phyloP scores from a whole-genome alignment of 2,113 vertebrate genomes.

The Callipepla squamata region DNA sequence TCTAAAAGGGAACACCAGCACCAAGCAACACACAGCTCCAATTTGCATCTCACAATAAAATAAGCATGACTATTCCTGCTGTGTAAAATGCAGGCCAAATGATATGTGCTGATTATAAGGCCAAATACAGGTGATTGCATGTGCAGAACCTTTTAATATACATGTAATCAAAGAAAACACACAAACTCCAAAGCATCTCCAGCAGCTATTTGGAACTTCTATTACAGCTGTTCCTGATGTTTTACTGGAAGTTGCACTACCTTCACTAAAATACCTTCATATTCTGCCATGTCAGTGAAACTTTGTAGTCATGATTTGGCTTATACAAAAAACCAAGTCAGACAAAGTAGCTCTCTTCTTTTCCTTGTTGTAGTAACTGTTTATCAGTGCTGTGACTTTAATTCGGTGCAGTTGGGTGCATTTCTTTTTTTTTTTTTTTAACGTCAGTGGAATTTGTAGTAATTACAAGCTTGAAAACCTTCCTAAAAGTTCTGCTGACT shows the following conservation, averaged over 20 bases:
- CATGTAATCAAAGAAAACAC: background rate
- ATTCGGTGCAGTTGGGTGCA: background rate
- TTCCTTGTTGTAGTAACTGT: background rate
- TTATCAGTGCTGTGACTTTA: background rate
- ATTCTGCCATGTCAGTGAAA: background rate
- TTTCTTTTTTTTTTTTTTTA: too few relatives aligned
- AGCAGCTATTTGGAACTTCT: background rate
- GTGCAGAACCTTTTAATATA: background rate
- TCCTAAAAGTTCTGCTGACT: background rate
- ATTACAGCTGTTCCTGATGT: background rate
- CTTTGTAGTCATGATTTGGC: background rate
- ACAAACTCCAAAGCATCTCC: background rate
- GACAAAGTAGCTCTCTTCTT: background rate
- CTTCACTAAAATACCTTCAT: background rate
- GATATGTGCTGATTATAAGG: background rate
- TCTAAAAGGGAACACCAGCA: background rate
- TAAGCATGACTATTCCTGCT: background rate
- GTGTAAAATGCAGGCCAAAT: background rate
- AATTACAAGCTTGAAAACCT: background rate
- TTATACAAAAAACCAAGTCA: background rate
- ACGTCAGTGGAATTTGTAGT: background rate
- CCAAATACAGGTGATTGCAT: background rate
- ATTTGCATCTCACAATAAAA: background rate
- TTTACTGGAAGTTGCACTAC: background rate
- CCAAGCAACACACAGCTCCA: background rate